Evolutionary conservation across 2,113 vertebrate genomes (phyloP), one percentile per base, ranked within the genome.

Genomic region (Proteles cristata): DNA sequence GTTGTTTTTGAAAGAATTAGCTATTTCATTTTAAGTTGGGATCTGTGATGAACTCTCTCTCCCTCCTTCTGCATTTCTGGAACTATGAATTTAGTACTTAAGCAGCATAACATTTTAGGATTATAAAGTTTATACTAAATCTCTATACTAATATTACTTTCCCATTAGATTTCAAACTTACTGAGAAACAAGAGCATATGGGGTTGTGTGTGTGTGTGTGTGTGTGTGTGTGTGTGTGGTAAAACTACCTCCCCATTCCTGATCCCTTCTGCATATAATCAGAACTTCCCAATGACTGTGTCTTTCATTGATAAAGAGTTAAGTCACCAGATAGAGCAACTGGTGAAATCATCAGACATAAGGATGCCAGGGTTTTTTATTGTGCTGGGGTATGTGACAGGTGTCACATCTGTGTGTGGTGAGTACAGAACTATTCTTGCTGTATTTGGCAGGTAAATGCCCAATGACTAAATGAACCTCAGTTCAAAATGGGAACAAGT

Each of bases 221-320:
- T 45, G 45, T 45, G 45, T 45, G 45, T 45, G 1, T 53, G 14
- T 53, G 14, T 53, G 14, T 53, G 53, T 15, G 5, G 5, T 58
- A 58, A 58, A 61, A 23, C 28, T 80, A 35, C 15, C n/a, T 58
- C 71, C 55, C 63, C 50, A 50, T 10, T n/a, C 65, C 15, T 11
- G 11, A 48, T 5, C n/a, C 14, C 28, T 94, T 76, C 31, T 84
- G 43, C 71, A 45, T 19, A 79, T 73, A 92, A 61, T 39, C 83
- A 83, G 45, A 93, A 93, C 31, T 66, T 93, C 77, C 25, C 39
- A 14, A n/a, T 21, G 31, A 90, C 31, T 65, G n/a, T 48, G 71
- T 84, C 31, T 69, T 85, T 85, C 79, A 65, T 26, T 89, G 45
- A 14, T 93, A 85, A 97, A 91, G 25, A 69, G 45, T 39, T 58